Evolutionary conservation across 2,888 invertebrate genomes (phyloP).

Genomic region (Incurvaria masculella): DNA sequence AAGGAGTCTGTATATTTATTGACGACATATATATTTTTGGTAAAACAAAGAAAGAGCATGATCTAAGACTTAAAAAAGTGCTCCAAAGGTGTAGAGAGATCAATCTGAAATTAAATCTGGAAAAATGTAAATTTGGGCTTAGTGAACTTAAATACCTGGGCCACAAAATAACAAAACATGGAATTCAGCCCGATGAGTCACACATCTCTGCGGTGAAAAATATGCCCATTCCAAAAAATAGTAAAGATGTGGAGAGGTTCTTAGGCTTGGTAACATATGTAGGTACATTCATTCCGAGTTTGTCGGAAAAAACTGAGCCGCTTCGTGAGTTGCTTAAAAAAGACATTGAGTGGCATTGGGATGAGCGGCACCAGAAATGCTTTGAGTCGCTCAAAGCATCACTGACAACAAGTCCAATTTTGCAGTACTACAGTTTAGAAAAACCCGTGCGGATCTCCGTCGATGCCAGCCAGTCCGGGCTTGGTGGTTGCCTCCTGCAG

Average conservation of each 20-base stretch:
- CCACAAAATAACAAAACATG: background rate
- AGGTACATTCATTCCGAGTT: conserved; percentile 13
- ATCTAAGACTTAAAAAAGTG: too few relatives aligned
- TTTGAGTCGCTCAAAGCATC: too few relatives aligned
- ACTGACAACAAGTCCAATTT: too few relatives aligned
- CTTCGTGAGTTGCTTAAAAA: conserved; percentile 11
- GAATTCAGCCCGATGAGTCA: conserved; percentile 12
- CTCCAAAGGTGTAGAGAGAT: too few relatives aligned
- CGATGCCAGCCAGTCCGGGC: too few relatives aligned
- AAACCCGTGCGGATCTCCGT: too few relatives aligned
- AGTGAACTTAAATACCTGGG: conserved; percentile 9
- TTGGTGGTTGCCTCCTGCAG: too few relatives aligned
- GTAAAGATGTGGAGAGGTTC: conserved; percentile 15
- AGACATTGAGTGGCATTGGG: conserved; percentile 12
- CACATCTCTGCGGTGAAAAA: conserved; percentile 9
- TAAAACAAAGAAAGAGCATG: conserved; percentile 6
- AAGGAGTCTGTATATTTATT: conserved; percentile 14
- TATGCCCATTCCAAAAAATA: too few relatives aligned
- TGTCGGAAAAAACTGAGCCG: conserved; percentile 8
- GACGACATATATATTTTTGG: conserved; percentile 15
- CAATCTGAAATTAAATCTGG: conserved; percentile 9
- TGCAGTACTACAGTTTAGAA: too few relatives aligned
- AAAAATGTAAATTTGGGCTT: conserved; percentile 8
- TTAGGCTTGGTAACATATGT: conserved; percentile 14
- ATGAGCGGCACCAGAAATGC: background rate